Base-by-base conservation (phyloP, 2,888 invertebrate genomes). In the Taphrorychus bicolor region DNA sequence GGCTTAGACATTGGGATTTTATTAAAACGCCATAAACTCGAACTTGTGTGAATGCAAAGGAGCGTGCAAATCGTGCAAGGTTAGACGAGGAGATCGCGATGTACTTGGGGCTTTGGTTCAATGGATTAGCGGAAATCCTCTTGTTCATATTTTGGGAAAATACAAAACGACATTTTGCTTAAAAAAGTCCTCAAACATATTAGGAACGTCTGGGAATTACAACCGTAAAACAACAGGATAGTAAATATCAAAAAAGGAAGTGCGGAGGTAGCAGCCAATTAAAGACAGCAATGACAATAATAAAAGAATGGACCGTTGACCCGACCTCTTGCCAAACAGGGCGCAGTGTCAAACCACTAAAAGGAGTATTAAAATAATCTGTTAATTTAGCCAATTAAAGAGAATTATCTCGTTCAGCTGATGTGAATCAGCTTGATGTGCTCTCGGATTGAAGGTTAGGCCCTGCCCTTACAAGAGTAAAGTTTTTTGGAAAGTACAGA, bases 371-470 rank as follows among this genome's bases (percentile, higher is more conserved):
- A 14, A 45, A 45, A 16, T 45, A 45, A 45, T 45, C 1, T 45
- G 32, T 58, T 64, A 58, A 64, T 51, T 64, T 32, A 11, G 19
- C 19, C 57, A 48, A 64, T 58, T 58, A 51, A 58, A 49, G 22
- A 23, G 7, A 56, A 32, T 49, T 51, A 40, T 56, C 57, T 49
- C 45, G 18, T 16, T n/a, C 42, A n/a, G 48, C 56, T 18, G 54
- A 21, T 32, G 45, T 65, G 65, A 65, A 59, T 59, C 59, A 65
- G 18, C 52, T 65, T 21, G 42, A 59, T 59, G 52, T 65, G n/a
- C n/a, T n/a, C n/a, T n/a, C n/a, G n/a, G n/a, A n/a, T n/a, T n/a
- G n/a, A n/a, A n/a, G n/a, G n/a, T n/a, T n/a, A n/a, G n/a, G n/a
- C n/a, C n/a, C n/a, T n/a, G n/a, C n/a, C n/a, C n/a, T n/a, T n/a